Conservation (phyloP, 2,888 invertebrate genomes). For the Protophormia terraenovae region DNA sequence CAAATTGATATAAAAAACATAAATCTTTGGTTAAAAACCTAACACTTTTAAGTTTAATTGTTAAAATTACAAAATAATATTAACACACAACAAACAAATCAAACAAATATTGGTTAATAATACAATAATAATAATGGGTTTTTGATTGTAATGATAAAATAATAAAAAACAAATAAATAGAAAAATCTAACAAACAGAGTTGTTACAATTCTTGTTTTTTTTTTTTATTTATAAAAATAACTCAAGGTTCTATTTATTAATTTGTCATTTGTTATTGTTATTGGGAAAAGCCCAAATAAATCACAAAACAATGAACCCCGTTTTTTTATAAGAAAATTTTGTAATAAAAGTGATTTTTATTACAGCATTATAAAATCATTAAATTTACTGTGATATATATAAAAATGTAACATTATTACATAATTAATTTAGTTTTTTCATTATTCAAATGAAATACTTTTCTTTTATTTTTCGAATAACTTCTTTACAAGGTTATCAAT, state of each 20-base stretch:
- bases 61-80: constrained; percentile 31
- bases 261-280: constrained; percentile 2
- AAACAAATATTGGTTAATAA: constrained; percentile 27
- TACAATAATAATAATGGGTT: constrained; percentile 20
- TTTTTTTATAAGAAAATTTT: constrained; percentile 2
- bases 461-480: neutral
- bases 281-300: constrained; percentile 4
- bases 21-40: neutral
- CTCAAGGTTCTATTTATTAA: constrained; percentile 42
- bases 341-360: constrained; percentile 17
- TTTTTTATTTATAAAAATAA: neutral
- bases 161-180: neutral
- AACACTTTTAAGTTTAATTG: neutral
- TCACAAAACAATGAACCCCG: constrained; percentile 54
- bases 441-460: neutral
- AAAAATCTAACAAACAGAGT: neutral
- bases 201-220: too few species aligned
- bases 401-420: neutral
- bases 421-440: neutral
- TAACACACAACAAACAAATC: constrained; percentile 8
- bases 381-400: neutral
- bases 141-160: constrained; percentile 22
- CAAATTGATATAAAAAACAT: constrained; percentile 8
- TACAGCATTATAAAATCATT: constrained; percentile 41
- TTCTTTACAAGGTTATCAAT: constrained; percentile 39